phyloP scores from a whole-genome alignment of 2,888 invertebrate genomes.

The Xanthorhoe spadicearia region DNA sequence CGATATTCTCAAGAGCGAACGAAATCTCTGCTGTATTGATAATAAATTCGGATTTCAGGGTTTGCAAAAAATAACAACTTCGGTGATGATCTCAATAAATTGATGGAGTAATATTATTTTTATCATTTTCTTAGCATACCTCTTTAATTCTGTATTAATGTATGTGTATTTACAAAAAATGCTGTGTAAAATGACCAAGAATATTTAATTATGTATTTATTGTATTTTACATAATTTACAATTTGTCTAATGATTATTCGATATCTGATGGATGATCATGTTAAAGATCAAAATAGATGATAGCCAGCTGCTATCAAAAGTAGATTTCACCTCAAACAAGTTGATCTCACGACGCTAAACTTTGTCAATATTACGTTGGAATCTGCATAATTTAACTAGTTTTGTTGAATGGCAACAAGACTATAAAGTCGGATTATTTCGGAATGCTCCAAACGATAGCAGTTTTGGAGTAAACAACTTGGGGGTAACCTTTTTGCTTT shows the following conservation, averaged over 20 bases:
- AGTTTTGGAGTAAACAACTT: not conserved
- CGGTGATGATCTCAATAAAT: no score
- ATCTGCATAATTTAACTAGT: slow-evolving; percentile 51
- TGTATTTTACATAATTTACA: no score
- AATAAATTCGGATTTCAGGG: no score
- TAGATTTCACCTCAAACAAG: slow-evolving; percentile 2
- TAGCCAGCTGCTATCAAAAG: slow-evolving; percentile 1
- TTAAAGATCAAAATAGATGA: not conserved
- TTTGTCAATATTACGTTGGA: slow-evolving; percentile 37
- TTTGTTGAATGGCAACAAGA: slow-evolving; percentile 29
- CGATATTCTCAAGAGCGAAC: no score
- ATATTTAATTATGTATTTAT: no score
- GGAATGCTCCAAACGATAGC: not conserved
- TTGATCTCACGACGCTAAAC: slow-evolving; percentile 27
- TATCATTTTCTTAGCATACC: no score
- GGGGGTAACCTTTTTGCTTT: not conserved
- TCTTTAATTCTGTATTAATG: no score
- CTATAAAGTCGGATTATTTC: slow-evolving; percentile 18
- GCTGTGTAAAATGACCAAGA: no score
- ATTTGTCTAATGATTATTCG: not conserved
- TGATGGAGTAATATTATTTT: no score
- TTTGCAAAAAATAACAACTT: no score
- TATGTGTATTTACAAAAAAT: no score
- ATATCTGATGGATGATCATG: not conserved
- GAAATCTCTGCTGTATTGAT: no score